Evolutionary conservation across 2,888 invertebrate genomes (phyloP), one percentile per base, ranked within the genome.

Genomic region (Lasioglossum villosulum): DNA sequence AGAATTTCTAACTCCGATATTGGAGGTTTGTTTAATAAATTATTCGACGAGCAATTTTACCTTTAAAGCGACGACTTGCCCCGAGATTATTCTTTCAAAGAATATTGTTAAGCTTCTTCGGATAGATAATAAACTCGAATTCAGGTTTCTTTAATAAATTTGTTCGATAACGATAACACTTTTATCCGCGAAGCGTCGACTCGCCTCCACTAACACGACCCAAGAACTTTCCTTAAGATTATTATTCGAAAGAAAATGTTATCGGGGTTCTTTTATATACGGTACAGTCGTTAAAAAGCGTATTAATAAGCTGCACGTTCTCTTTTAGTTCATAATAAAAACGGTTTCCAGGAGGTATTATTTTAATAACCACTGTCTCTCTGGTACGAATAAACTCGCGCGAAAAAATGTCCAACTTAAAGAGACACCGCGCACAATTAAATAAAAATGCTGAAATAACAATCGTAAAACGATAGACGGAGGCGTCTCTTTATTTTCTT

Each of bases 341-440:
- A 23, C 19, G 48, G 48, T 52, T 52, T 2, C 8, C 19, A 52
- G 3, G 16, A 16, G 30, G 30, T 63, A 63, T 63, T 63, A 63
- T 63, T 63, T 63, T 63, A 63, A 63, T 63, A 63, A 27, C 16
- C 16, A 16, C 63, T 27, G 63, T 30, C 30, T 59, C 27, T 63
- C 16, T 5, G 30, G 63, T 16, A 16, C 30, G 63, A 5, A 30
- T 63, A 63, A 63, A 63, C 12, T 16, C 30, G 16, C 71, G 75
- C 81, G 52, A 52, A 52, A 45, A 52, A 52, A 52, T n/a, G 23
- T 10, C 8, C 52, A n/a, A 52, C 23, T n/a, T n/a, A 1, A 80
- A 80, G 75, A 80, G 81, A 80, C 75, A 34, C 71, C 39, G 52
- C 48, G n/a, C 16, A 2, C 16, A 63, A 63, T 63, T 63, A 63